Conservation (phyloP, 2,113 vertebrate genomes). For the Apistogramma diplotaenia region DNA sequence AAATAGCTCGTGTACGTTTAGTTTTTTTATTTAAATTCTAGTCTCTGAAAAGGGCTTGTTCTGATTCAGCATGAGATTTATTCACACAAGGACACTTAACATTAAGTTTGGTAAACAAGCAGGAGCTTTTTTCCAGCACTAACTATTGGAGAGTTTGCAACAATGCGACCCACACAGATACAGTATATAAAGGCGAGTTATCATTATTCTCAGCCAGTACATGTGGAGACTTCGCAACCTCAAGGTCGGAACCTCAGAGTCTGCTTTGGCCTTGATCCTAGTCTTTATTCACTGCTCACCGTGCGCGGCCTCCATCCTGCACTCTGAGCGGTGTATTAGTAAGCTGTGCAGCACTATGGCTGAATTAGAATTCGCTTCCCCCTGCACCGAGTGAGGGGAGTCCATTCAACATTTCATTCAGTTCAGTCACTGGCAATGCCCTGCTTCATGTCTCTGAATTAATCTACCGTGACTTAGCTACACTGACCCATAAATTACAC, state of each 20-base stretch:
- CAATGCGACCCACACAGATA: neutral
- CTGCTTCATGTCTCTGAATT: constrained; percentile 23
- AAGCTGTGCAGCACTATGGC: constrained; percentile 3
- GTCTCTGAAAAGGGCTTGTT: neutral
- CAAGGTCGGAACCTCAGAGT: constrained; percentile 16
- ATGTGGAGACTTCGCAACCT: constrained; percentile 5
- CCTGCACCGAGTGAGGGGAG: constrained; percentile 8
- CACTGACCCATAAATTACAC: constrained; percentile 48
- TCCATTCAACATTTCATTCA: constrained; percentile 52
- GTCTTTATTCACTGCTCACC: constrained; percentile 25
- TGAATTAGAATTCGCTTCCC: constrained; percentile 63
- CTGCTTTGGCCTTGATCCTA: constrained; percentile 30
- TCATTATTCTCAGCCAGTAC: constrained; percentile 31
- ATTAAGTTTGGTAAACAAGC: neutral
- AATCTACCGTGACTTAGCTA: constrained; percentile 50
- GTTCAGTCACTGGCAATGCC: constrained; percentile 11
- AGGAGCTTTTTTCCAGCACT: neutral
- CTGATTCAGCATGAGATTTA: neutral
- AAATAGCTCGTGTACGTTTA: neutral
- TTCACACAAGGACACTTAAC: neutral
- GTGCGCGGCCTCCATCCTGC: constrained; percentile 4
- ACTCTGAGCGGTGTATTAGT: constrained; percentile 49
- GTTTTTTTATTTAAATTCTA: neutral
- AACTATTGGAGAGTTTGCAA: accelerated
- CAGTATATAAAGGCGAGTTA: neutral